Evolutionary conservation across 2,888 invertebrate species (phyloP).

Genomic region (Drosophila quinaria): DNA sequence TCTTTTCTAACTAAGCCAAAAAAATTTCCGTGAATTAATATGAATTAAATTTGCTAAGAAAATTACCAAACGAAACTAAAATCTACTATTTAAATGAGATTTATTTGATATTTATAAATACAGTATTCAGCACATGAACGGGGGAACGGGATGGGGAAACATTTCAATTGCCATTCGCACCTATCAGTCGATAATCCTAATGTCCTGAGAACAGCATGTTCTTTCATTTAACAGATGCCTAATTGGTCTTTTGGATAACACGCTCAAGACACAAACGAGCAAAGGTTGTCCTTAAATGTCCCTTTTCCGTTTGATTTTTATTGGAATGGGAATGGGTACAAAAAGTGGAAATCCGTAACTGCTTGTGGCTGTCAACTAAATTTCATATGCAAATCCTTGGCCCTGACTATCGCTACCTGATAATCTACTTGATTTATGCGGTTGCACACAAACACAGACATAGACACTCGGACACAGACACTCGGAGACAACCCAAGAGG

Average conservation of each 20-base stretch:
- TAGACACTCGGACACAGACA: slow-evolving; percentile 23
- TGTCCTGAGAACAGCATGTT: slow-evolving; percentile 17
- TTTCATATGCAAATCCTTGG: slow-evolving; percentile 79
- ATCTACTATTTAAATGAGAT: neutral
- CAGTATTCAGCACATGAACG: neutral
- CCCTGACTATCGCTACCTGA: slow-evolving; percentile 76
- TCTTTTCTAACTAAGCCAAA: no score
- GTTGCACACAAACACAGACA: slow-evolving; percentile 56
- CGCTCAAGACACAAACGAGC: slow-evolving; percentile 26
- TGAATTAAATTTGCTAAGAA: neutral
- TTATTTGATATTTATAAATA: neutral
- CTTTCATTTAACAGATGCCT: slow-evolving; percentile 45
- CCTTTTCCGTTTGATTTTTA: slow-evolving; percentile 10
- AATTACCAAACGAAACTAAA: neutral
- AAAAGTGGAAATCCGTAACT: slow-evolving; percentile 50
- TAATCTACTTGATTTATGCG: slow-evolving; percentile 77
- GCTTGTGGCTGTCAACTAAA: slow-evolving; percentile 75
- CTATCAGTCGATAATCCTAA: slow-evolving; percentile 24
- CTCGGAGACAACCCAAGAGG: slow-evolving; percentile 12
- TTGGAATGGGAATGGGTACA: neutral
- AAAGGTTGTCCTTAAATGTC: neutral
- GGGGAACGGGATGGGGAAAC: neutral
- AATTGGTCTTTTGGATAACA: slow-evolving; percentile 50
- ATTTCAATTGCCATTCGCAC: slow-evolving; percentile 29
- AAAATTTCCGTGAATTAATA: neutral